A percentile compares a stretch with the other conserved stretches of the same genome.
These are phyloP conservation scores for Heliconius nattereri DNA, from an alignment of 1,140 invertebrate species.

Conservation along the genomic window DNA sequence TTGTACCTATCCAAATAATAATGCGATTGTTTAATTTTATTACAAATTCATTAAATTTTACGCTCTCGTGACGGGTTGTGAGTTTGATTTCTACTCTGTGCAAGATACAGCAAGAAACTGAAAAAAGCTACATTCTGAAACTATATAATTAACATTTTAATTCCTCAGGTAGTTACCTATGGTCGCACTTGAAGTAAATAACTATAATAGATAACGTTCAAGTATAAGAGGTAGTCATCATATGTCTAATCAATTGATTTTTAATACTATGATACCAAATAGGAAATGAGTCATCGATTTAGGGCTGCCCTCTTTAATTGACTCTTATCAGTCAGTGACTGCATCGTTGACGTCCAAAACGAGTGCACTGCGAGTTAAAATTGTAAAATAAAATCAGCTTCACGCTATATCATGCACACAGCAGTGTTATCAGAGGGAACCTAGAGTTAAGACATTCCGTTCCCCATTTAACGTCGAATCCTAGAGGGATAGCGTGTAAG, in stretches of 20 bases:
- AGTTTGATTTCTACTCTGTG: too few relatives aligned
- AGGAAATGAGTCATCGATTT: constrained; percentile 37
- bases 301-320: constrained; percentile 24
- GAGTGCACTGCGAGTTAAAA: not conserved
- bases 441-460: not conserved
- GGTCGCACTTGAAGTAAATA: not conserved
- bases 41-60: too few relatives aligned
- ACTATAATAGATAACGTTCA: not conserved
- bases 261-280: not conserved
- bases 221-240: not conserved
- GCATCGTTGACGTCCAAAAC: constrained; percentile 2
- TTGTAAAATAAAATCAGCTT: not conserved
- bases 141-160: too few relatives aligned
- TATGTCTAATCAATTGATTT: not conserved
- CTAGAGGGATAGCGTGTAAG: too few relatives aligned
- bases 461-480: too few relatives aligned
- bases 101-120: too few relatives aligned
- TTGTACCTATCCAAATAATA: too few relatives aligned
- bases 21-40: too few relatives aligned
- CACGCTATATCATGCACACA: too few relatives aligned
- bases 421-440: not conserved
- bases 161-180: too few relatives aligned
- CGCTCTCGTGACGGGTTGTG: too few relatives aligned
- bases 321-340: constrained; percentile 38
- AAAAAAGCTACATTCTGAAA: too few relatives aligned